Evolutionary conservation across 2,113 vertebrate species (phyloP), one percentile per base, ranked within the genome.

Genomic region (Calypte anna): DNA sequence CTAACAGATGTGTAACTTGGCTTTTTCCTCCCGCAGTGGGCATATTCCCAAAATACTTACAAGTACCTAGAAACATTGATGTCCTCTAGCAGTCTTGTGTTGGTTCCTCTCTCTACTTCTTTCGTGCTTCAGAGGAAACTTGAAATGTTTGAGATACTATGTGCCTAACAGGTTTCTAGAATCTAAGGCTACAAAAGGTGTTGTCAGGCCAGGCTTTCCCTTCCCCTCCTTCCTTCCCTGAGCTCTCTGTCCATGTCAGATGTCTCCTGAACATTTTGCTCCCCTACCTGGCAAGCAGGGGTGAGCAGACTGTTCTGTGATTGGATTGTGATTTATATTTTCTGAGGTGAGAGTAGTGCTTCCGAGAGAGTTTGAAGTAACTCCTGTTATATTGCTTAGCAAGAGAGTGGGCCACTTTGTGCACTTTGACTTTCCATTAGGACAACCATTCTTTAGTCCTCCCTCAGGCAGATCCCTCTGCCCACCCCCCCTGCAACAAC

Each of bases 301-400:
- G 43, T 48, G 82, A 82, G 25, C 66, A 61, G 4, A 5, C 61
- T 50, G 69, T 84, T 84, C 84, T 62, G 40, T 89, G 83, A 85
- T 84, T 94, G 74, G 91, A 58, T 61, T 84, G n/a, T 58, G 69
- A 92, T 72, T 93, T 95, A 72, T 50, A 25, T 93, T 93, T 88
- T 91, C 66, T 82, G 36, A 82, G 72, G 62, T 0, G 2, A 91
- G 30, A 30, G 44, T 12, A 64, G 53, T 50, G 21, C 80, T 82
- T 85, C 50, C 53, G 54, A 55, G 30, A 50, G 43, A 73, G 19
- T 21, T 53, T 84, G 66, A 82, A 61, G 81, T 89, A 92, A 79
- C 22, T 62, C 68, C 46, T 70, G 38, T 74, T 70, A n/a, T 33
- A 67, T 30, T 81, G 53, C 59, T 87, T 31, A 91, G 67, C 73